These are phyloP conservation scores for Drosophila micromelanica DNA, from an alignment of 1,140 invertebrate species.

Conservation along the genomic window DNA sequence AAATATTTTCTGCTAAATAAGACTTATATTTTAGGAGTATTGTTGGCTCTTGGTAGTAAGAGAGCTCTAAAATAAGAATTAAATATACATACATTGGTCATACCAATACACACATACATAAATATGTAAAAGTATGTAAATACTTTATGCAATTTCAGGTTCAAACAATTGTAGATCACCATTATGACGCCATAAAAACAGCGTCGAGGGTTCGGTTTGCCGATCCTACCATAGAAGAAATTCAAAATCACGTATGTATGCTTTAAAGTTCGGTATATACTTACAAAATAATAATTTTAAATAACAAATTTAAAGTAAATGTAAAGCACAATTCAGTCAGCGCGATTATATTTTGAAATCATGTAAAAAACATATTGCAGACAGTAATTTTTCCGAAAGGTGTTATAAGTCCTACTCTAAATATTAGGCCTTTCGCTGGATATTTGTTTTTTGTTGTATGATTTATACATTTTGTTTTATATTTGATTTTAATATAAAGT, in stretches of 20 bases:
- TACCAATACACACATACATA: conserved; percentile 1
- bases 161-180: conserved; percentile 95
- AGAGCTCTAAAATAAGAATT: not conserved
- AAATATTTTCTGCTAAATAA: no score
- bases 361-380: not conserved
- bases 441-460: not conserved
- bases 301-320: conserved; percentile 33
- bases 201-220: conserved; percentile 94
- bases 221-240: conserved; percentile 87
- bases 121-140: conserved; percentile 40
- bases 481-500: conserved; percentile 6
- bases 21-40: not conserved
- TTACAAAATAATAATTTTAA: conserved; percentile 24
- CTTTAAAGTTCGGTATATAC: conserved; percentile 27
- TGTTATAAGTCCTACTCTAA: not conserved
- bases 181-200: conserved; percentile 91
- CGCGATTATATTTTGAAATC: not conserved
- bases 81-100: conserved; percentile 1
- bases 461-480: not conserved
- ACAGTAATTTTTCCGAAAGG: not conserved
- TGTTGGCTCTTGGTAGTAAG: not conserved
- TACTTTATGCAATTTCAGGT: conserved; percentile 87
- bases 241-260: conserved; percentile 73
- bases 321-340: not conserved
- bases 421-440: not conserved